Percentiles rank a stretch among this genome's conserved stretches.
phyloP scores from a whole-genome alignment of 2,113 vertebrate species.

The Jaculus jaculus region DNA sequence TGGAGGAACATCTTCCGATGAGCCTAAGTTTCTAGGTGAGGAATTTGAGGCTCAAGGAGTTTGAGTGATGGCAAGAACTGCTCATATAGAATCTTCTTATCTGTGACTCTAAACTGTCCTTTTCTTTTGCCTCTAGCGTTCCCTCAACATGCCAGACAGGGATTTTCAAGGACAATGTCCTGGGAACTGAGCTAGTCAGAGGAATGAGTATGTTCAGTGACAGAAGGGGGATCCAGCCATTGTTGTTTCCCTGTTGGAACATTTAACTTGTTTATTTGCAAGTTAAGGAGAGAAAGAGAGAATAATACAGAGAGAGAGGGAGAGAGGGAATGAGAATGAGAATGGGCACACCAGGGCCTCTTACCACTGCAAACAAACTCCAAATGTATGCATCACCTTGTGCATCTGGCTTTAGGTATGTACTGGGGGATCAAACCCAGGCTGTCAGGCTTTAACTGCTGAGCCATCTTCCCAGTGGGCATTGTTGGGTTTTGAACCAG shows the following conservation, averaged over 20 bases:
- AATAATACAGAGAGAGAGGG: neutral
- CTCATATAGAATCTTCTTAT: neutral
- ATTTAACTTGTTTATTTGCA: no score
- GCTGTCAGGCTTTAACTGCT: no score
- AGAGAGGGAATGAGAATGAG: no score
- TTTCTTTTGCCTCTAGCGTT: neutral
- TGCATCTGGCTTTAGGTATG: no score
- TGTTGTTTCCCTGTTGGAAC: neutral
- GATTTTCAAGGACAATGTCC: neutral
- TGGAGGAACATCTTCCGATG: neutral
- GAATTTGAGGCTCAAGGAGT: neutral
- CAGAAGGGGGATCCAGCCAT: neutral
- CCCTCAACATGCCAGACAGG: neutral
- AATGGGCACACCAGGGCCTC: no score
- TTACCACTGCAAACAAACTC: no score
- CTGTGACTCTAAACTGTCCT: neutral
- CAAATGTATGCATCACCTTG: no score
- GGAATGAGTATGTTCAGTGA: neutral
- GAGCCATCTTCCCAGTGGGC: no score
- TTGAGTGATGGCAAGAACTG: fast-evolving
- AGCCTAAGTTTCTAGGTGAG: neutral
- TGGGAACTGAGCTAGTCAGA: neutral
- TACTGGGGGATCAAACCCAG: no score
- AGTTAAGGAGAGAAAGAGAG: neutral
- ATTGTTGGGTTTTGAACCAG: neutral